Conservation (phyloP, 2,888 invertebrate species). For the Pelosia muscerda region DNA sequence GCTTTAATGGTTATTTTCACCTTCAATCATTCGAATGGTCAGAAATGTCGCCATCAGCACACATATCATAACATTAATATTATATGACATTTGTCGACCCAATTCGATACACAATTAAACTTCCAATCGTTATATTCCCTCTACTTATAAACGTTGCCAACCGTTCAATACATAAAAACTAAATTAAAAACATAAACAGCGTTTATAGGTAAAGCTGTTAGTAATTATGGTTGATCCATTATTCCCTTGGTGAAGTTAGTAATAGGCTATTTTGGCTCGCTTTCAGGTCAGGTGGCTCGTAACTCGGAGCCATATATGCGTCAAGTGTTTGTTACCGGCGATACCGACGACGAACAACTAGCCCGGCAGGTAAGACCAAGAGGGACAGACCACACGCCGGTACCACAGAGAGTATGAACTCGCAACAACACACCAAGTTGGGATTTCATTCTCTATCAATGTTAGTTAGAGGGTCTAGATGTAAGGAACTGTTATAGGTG, state of each 20-base stretch:
- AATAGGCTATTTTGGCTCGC: constrained; percentile 77
- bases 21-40: constrained; percentile 37
- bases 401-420: constrained; percentile 72
- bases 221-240: constrained; percentile 30
- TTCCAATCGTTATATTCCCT: not conserved
- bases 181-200: not conserved
- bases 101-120: constrained; percentile 31
- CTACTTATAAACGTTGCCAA: not conserved
- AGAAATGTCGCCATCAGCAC: constrained; percentile 40
- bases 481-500: constrained; percentile 74
- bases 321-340: constrained; percentile 95
- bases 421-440: constrained; percentile 63
- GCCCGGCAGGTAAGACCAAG: constrained; percentile 88
- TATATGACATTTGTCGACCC: constrained; percentile 41
- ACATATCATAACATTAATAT: constrained; percentile 22
- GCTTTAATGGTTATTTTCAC: constrained; percentile 53
- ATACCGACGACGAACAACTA: constrained; percentile 88
- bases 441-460: constrained; percentile 70
- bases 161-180: not conserved
- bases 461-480: constrained; percentile 49
- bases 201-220: constrained; percentile 15
- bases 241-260: constrained; percentile 60
- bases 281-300: constrained; percentile 93
- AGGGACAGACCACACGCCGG: constrained; percentile 37
- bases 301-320: constrained; percentile 98